Evolutionary conservation across 2,797 vertebrate genomes (phyloP).

Genomic region (Chanos chanos): DNA sequence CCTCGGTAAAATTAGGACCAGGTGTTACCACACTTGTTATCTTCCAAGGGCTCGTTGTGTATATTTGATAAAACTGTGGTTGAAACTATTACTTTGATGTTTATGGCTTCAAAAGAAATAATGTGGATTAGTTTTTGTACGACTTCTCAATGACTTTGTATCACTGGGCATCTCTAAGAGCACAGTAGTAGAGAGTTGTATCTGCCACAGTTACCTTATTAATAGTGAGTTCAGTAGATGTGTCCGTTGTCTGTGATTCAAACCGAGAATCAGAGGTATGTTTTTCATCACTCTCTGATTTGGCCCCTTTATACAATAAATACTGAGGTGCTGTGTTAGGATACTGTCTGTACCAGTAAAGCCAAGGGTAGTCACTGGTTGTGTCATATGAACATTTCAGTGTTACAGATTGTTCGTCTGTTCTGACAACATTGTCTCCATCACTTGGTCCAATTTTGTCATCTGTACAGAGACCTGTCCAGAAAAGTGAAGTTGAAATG

Average conservation of each 20-base stretch:
- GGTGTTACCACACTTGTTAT: no score
- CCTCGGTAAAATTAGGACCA: no score
- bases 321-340: no score
- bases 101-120: neutral
- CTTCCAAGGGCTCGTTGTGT: neutral
- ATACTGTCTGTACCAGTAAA: slow-evolving; percentile 25
- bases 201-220: neutral
- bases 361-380: neutral
- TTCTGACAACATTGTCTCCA: neutral
- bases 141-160: neutral
- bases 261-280: neutral
- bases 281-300: accelerated
- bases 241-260: neutral
- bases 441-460: neutral
- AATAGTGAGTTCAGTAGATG: slow-evolving; percentile 7
- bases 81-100: no score
- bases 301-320: slow-evolving; percentile 1
- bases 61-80: neutral
- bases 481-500: no score
- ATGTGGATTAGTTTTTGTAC: slow-evolving; percentile 5
- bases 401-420: neutral
- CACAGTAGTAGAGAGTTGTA: slow-evolving; percentile 34
- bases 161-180: slow-evolving; percentile 11
- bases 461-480: no score
- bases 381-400: slow-evolving; percentile 9